Percentiles rank a stretch among this genome's conserved stretches.
phyloP scores from a whole-genome alignment of 2,113 vertebrate genomes.

The Hyaena hyaena region DNA sequence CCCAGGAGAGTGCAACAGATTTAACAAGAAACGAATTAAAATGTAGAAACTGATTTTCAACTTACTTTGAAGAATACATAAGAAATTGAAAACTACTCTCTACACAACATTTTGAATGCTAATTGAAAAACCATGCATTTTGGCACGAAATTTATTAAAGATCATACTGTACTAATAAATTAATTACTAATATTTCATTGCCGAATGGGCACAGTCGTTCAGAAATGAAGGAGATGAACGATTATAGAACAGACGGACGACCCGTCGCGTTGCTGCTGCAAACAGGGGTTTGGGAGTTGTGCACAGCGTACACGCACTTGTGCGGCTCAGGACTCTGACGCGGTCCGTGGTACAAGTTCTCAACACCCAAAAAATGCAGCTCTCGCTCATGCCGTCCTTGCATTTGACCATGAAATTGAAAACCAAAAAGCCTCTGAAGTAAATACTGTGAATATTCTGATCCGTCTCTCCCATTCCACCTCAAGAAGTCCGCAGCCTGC shows the following conservation, averaged over 20 bases:
- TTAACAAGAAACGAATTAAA: slow-evolving; percentile 83
- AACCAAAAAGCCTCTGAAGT: slow-evolving; percentile 25
- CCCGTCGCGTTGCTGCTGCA: not conserved
- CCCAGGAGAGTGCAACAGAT: slow-evolving; percentile 82
- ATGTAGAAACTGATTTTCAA: slow-evolving; percentile 80
- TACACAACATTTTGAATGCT: slow-evolving; percentile 83
- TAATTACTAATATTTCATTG: slow-evolving; percentile 66
- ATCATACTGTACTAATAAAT: slow-evolving; percentile 75
- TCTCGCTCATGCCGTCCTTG: slow-evolving; percentile 41
- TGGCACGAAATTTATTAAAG: slow-evolving; percentile 84
- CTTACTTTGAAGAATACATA: slow-evolving; percentile 75
- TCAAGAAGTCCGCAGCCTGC: not conserved
- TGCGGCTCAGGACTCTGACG: slow-evolving; percentile 34
- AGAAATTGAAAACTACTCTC: slow-evolving; percentile 79
- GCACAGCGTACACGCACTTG: not conserved
- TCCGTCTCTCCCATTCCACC: not conserved
- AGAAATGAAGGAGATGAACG: slow-evolving; percentile 62
- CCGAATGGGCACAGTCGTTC: slow-evolving; percentile 63
- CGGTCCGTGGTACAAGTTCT: slow-evolving; percentile 35
- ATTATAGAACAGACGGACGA: not conserved
- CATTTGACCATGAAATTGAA: slow-evolving; percentile 41
- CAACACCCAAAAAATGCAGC: slow-evolving; percentile 28
- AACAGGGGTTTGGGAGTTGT: not conserved
- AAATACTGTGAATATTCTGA: slow-evolving; percentile 47
- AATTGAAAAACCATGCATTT: slow-evolving; percentile 87